Percentiles rank a stretch among this genome's conserved stretches.
These are phyloP conservation scores for Eciton burchellii DNA, from an alignment of 1,140 invertebrate species.

Conservation along the genomic window DNA sequence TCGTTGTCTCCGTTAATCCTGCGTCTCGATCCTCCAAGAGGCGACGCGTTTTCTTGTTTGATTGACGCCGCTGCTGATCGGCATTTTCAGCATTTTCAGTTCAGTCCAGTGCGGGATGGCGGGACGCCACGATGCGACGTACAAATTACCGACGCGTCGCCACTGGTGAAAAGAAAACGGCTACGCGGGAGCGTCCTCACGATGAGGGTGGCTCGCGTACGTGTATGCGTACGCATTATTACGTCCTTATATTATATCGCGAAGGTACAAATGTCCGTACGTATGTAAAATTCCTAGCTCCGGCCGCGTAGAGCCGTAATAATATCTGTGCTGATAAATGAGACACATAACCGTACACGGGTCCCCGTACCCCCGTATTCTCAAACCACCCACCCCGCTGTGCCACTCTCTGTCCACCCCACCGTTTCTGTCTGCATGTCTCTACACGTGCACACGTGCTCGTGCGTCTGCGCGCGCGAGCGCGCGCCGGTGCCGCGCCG, in stretches of 20 bases:
- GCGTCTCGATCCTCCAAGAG: background rate
- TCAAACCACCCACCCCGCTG: conserved; percentile 40
- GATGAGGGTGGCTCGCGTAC: conserved; percentile 61
- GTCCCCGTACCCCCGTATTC: conserved; percentile 69
- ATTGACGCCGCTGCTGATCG: background rate
- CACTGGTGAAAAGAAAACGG: conserved; percentile 18
- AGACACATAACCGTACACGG: conserved; percentile 84
- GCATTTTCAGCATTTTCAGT: no score
- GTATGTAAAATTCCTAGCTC: conserved; percentile 84
- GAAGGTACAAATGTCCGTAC: conserved; percentile 83
- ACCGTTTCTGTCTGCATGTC: conserved; percentile 42
- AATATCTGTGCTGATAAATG: conserved; percentile 85
- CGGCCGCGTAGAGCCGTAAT: conserved; percentile 82
- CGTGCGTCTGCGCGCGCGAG: background rate
- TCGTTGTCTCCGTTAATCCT: background rate
- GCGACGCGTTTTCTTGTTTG: background rate
- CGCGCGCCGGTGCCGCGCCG: conserved; percentile 45
- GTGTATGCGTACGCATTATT: conserved; percentile 81
- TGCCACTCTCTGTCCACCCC: conserved; percentile 56
- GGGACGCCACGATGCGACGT: background rate
- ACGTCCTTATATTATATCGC: conserved; percentile 84
- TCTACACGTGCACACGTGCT: no score
- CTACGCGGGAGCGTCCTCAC: conserved; percentile 13
- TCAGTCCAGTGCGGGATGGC: no score
- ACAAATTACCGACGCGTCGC: conserved; percentile 18